Base-by-base conservation (phyloP, 2,113 vertebrate genomes). In the Syrmaticus mikado region DNA sequence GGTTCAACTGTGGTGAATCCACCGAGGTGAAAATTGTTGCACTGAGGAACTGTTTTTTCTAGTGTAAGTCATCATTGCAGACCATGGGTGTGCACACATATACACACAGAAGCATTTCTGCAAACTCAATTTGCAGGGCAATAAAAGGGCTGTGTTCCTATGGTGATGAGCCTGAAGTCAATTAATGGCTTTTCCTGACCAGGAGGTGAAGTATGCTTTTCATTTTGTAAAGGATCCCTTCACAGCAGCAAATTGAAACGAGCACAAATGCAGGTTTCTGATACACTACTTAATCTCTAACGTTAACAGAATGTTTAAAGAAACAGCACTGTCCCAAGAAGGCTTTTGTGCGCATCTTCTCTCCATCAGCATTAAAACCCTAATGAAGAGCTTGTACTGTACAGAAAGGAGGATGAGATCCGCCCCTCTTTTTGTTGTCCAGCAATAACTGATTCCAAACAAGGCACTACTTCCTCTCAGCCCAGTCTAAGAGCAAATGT, bases 341-440 rank as follows among this genome's bases (percentile, higher is more conserved):
- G 10, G 25, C 8, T 17, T 34, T 24, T 76, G 36, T 7, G 40
- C 1, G 4, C 41, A 5, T 22, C 70, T 71, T 55, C 58, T 34
- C 52, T 28, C 3, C 0, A 3, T 2, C 6, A 68, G 58, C 61
- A 78, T 46, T 7, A 20, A 67, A 74, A 38, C 32, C 5, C 1
- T 13, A 21, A 43, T 1, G 3, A 68, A 68, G 32, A n/a, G 12
- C 40, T 60, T 6, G 1, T 16, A 13, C 8, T 76, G 71, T 16
- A 25, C 58, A 50, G 77, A 41, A 5, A 0, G 15, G 36, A 48
- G 60, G 41, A 17, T 0, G 1, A 13, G 46, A 60, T 18, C 62
- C 43, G 27, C 13, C 8, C 11, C 32, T 45, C 45, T 45, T 62
- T 46, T 36, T 19, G 8, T 34, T 72, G 13, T 25, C 46, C 38